phyloP scores from a whole-genome alignment of 2,113 vertebrate genomes.

The Bubo scandiacus region DNA sequence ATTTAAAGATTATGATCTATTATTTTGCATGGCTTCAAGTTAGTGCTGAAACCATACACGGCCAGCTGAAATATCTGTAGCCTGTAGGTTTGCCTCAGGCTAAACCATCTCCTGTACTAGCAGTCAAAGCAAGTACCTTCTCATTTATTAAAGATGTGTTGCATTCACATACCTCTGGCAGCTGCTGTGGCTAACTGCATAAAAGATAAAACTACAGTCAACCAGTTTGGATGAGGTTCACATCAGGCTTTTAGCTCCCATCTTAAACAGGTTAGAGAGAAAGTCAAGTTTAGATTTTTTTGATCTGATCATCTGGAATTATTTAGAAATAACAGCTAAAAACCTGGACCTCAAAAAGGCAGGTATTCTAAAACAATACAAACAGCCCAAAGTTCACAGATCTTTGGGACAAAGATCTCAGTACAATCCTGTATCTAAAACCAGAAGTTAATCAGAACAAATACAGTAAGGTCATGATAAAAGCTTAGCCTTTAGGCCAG shows the following conservation, averaged over 20 bases:
- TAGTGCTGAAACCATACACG: background rate
- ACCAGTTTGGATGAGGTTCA: background rate
- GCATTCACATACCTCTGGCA: background rate
- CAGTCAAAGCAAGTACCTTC: constrained; percentile 32
- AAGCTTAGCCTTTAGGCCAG: background rate
- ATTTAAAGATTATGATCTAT: constrained; percentile 7
- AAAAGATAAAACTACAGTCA: background rate
- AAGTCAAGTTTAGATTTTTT: background rate
- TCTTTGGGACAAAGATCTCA: background rate
- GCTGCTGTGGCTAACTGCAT: background rate
- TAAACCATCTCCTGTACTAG: constrained; percentile 15
- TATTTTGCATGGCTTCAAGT: constrained; percentile 2
- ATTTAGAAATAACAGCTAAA: background rate
- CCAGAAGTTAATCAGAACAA: background rate
- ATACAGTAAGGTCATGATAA: background rate
- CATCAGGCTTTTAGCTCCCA: background rate
- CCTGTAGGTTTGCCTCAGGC: constrained; percentile 56
- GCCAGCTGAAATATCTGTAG: constrained; percentile 30
- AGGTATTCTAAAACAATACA: background rate
- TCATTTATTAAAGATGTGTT: constrained; percentile 47
- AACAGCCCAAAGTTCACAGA: background rate
- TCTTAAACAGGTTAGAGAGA: background rate
- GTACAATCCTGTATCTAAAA: background rate
- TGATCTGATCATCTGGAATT: background rate
- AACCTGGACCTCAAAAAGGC: background rate